Evolutionary conservation across 2,888 invertebrate genomes (phyloP), one percentile per base, ranked within the genome.

Genomic region (Prosopocoilus inquinatus): DNA sequence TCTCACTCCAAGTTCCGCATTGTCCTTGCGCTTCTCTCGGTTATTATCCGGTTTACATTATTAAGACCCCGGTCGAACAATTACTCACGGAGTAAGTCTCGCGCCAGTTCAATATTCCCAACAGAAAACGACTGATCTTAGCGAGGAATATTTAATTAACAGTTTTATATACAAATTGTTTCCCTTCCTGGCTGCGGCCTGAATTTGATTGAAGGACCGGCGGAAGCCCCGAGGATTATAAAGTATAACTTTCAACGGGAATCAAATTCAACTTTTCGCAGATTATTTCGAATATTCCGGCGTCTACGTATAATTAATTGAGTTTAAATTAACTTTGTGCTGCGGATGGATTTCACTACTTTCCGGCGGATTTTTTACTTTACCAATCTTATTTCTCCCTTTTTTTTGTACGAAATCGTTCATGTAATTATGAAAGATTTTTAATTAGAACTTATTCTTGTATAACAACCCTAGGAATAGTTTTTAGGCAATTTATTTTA

Each of bases 21-120:
- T 66, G 60, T 62, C 62, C 63, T 58, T 53, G 54, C 57, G 57
- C 56, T 59, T 55, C 61, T 56, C 52, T 55, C 53, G 52, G 57
- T 61, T 64, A 62, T 62, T 60, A 58, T 63, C 60, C 61, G 59
- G 62, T 63, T 61, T 67, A 66, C 58, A 60, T 62, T 60, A 60
- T 62, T 62, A 62, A 62, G 55, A 57, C 50, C 49, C 15, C 52
- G 53, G 53, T 53, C 57, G 53, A 60, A 56, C 60, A 58, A 57
- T 58, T 53, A 58, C 55, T 60, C 51, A 50, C 45, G 36, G 41
- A 28, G 13, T 15, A 35, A 16, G 38, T 48, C 39, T 15, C 33
- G 15, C 33, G 32, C 33, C 46, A 28, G 15, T 46, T 46, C 46
- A 15, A 46, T 46, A 33, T 16, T 32, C 33, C 13, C 11, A n/a